These are phyloP conservation scores for Heteromyza rotundicornis DNA, from an alignment of 2,888 invertebrate species.

Conservation along the genomic window DNA sequence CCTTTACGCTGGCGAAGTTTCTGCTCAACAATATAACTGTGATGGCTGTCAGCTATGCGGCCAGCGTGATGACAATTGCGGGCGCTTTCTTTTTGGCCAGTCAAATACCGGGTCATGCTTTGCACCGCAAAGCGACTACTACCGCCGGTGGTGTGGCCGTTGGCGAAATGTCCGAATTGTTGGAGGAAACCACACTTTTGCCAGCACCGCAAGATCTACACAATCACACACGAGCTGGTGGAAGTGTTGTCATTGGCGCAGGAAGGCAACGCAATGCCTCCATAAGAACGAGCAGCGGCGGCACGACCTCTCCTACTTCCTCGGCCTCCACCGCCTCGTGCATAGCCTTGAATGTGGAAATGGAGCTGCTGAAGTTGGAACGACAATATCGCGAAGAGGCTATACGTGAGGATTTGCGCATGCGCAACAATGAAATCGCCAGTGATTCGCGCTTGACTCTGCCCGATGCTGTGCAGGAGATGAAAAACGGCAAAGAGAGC, in stretches of 20 bases:
- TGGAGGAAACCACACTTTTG: conserved; percentile 19
- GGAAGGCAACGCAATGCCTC: not conserved
- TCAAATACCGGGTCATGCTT: conserved; percentile 64
- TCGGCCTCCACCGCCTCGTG: conserved; percentile 34
- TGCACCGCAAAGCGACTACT: conserved; percentile 42
- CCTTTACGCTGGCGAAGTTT: conserved; percentile 56
- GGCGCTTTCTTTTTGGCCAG: conserved; percentile 64
- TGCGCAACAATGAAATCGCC: conserved; percentile 38
- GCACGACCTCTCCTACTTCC: not conserved
- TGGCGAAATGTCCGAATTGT: not conserved
- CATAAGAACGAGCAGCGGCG: not conserved
- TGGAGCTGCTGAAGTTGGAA: conserved; percentile 52
- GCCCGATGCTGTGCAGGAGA: conserved; percentile 30
- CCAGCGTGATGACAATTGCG: conserved; percentile 61
- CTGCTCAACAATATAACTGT: conserved; percentile 56
- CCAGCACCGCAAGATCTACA: conserved; percentile 17
- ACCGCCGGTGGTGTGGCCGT: conserved; percentile 16
- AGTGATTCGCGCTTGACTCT: conserved; percentile 33
- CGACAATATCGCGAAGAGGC: conserved; percentile 50
- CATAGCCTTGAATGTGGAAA: conserved; percentile 50
- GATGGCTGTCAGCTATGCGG: conserved; percentile 60
- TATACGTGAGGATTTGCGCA: conserved; percentile 40
- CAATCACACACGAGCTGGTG: conserved; percentile 27
- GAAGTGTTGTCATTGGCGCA: not conserved
- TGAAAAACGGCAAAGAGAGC: conserved; percentile 25